Percentiles rank a stretch among this genome's conserved stretches.
These are phyloP conservation scores for Amphilophus citrinellus DNA, from an alignment of 2,113 vertebrate species.

Conservation along the genomic window DNA sequence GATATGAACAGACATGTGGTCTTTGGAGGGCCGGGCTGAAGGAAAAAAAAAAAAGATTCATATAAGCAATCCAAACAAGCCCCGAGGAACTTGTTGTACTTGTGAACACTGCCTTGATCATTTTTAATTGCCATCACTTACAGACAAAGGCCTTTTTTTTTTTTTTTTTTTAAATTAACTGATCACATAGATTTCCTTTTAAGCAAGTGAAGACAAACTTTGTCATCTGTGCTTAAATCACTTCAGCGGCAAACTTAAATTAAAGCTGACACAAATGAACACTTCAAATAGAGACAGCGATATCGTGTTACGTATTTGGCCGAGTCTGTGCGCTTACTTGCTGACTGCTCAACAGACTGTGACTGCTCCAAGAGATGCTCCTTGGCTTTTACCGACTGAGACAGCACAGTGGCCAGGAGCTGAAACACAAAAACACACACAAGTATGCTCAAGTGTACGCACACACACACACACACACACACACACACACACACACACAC, in stretches of 20 bases:
- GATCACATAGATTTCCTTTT: not conserved
- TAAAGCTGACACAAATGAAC: not conserved
- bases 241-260: not conserved
- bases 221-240: constrained; percentile 1
- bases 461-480: constrained; percentile 30
- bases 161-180: not conserved
- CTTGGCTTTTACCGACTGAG: constrained; percentile 93
- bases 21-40: constrained; percentile 41
- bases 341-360: constrained; percentile 87
- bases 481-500: constrained; percentile 31
- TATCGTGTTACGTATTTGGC: not conserved
- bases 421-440: constrained; percentile 66
- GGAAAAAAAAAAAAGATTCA: constrained; percentile 13
- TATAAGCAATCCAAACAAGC: constrained; percentile 31
- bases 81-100: constrained; percentile 11
- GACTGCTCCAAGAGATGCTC: constrained; percentile 89
- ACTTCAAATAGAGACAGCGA: not conserved
- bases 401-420: constrained; percentile 95
- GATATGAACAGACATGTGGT: constrained; percentile 55
- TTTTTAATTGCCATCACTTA: constrained; percentile 27
- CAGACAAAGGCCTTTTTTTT: not conserved
- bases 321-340: constrained; percentile 77
- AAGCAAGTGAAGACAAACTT: not conserved
- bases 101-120: constrained; percentile 22
- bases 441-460: not conserved